These are phyloP conservation scores for Coelopa pilipes DNA, from an alignment of 2,888 invertebrate genomes.

Conservation along the genomic window DNA sequence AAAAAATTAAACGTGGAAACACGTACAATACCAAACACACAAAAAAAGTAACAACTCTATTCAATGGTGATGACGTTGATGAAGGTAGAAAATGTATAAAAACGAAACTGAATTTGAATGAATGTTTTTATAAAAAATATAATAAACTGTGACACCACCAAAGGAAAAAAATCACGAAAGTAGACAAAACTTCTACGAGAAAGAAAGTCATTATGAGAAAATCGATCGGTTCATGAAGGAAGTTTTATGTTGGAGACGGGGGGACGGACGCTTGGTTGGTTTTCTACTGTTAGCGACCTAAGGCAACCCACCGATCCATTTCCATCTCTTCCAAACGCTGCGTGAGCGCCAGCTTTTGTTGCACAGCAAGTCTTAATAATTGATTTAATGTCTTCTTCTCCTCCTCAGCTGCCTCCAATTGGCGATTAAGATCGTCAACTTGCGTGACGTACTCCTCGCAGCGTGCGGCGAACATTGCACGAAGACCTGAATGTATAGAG, in stretches of 20 bases:
- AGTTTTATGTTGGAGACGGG: neutral
- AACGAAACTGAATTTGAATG: neutral
- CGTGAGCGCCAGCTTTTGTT: constrained; percentile 95
- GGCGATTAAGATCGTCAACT: constrained; percentile 94
- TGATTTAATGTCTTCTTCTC: constrained; percentile 99
- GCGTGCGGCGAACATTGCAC: constrained; percentile 99
- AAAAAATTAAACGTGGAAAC: constrained; percentile 5
- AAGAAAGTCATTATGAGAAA: neutral
- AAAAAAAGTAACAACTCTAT: constrained; percentile 1
- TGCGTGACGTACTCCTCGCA: constrained; percentile 99
- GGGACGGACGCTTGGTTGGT: neutral
- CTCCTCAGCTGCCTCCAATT: constrained; percentile 92
- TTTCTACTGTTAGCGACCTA: constrained; percentile 55
- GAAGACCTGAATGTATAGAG: constrained; percentile 74
- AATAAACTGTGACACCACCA: neutral
- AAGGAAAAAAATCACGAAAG: constrained; percentile 7
- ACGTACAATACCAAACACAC: neutral
- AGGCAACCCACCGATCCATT: constrained; percentile 75
- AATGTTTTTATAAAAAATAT: constrained; percentile 14
- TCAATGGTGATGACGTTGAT: constrained; percentile 18
- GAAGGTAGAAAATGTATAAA: neutral
- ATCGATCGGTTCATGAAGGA: neutral
- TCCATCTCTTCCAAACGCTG: constrained; percentile 97
- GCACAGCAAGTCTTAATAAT: constrained; percentile 94
- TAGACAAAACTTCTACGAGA: neutral